Evolutionary conservation across 2,888 invertebrate genomes (phyloP).

Genomic region (Antheraea yamamai): DNA sequence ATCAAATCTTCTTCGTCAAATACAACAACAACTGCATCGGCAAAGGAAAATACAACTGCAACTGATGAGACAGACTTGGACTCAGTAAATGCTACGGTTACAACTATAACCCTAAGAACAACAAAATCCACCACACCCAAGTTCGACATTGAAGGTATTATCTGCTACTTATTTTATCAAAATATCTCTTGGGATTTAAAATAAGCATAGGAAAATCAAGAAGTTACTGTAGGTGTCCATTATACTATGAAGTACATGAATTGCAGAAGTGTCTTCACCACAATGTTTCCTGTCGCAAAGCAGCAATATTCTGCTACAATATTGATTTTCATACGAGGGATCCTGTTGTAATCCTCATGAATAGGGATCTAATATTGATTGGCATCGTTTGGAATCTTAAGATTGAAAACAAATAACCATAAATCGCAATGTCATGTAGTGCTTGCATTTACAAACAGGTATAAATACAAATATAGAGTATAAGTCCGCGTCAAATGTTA

Average conservation of each 20-base stretch:
- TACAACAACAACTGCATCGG: background rate
- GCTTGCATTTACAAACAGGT: too few relatives aligned
- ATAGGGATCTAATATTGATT: too few relatives aligned
- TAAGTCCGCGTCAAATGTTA: too few relatives aligned
- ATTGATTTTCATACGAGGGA: too few relatives aligned
- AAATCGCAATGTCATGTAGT: too few relatives aligned
- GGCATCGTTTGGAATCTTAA: too few relatives aligned
- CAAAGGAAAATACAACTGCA: background rate
- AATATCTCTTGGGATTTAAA: background rate
- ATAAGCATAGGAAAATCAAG: background rate
- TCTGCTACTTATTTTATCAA: background rate
- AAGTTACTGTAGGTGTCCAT: background rate
- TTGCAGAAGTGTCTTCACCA: background rate
- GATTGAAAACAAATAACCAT: too few relatives aligned
- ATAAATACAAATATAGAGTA: too few relatives aligned
- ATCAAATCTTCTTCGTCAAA: background rate
- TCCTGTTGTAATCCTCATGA: too few relatives aligned
- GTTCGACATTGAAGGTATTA: conserved; percentile 40
- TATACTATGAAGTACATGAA: background rate
- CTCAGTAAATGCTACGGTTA: background rate
- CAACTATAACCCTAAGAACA: conserved; percentile 3
- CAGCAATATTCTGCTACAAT: background rate
- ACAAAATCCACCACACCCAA: conserved; percentile 22
- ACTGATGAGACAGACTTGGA: background rate
- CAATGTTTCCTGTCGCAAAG: background rate